Evolutionary conservation across 1,140 invertebrate species (phyloP).

Genomic region (Aphis gossypii): DNA sequence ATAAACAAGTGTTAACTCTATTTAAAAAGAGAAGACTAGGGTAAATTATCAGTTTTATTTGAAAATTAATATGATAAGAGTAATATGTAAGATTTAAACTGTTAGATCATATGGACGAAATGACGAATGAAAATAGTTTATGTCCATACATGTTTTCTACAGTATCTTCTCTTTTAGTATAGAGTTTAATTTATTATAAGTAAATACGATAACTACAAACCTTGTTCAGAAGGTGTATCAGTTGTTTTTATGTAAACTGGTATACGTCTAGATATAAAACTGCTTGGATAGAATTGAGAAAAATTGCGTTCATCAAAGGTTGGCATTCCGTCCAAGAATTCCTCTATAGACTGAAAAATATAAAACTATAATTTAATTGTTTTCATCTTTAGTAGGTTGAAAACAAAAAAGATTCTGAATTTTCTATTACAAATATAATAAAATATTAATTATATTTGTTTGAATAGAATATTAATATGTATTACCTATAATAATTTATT

Average conservation of each 20-base stretch:
- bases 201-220: slow-evolving; percentile 65
- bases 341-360: slow-evolving; percentile 75
- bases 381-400: background rate
- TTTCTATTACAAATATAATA: background rate
- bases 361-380: background rate
- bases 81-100: too few species aligned
- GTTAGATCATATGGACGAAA: background rate
- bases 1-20: too few species aligned
- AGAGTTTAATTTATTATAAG: background rate
- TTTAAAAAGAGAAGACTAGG: too few species aligned
- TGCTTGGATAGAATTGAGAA: slow-evolving; percentile 85
- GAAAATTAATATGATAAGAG: too few species aligned
- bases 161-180: too few species aligned
- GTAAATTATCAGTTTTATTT: too few species aligned
- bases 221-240: slow-evolving; percentile 87
- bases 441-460: too few species aligned
- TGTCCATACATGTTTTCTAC: too few species aligned
- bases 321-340: slow-evolving; percentile 90
- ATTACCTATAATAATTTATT: too few species aligned
- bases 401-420: background rate
- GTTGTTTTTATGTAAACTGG: slow-evolving; percentile 89
- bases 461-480: too few species aligned
- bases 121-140: too few species aligned
- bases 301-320: slow-evolving; percentile 92
- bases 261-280: slow-evolving; percentile 83